Evolutionary conservation across 2,113 vertebrate species (phyloP).

Genomic region (Oncorhynchus clarkii): DNA sequence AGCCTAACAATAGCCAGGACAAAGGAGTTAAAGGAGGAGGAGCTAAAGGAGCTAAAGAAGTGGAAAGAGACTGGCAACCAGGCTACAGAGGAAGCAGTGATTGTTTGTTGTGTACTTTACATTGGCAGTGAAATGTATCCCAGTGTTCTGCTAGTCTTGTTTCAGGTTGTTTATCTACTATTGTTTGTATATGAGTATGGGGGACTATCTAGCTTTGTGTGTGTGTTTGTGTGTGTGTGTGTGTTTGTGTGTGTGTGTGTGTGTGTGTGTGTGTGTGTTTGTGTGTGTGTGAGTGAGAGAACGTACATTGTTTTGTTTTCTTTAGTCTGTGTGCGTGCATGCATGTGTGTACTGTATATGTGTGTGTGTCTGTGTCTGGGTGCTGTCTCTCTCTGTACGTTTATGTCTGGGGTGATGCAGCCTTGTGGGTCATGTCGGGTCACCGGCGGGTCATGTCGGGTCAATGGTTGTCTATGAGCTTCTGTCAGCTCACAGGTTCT

Average conservation of each 20-base stretch:
- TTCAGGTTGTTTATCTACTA: not conserved
- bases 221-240: not conserved
- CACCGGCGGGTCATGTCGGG: not conserved
- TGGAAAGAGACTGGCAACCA: too few relatives aligned
- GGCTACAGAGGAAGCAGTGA: too few relatives aligned
- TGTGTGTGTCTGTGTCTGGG: slow-evolving; percentile 1
- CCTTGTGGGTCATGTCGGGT: not conserved
- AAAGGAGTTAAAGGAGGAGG: too few relatives aligned
- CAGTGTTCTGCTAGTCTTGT: too few relatives aligned
- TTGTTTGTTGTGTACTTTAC: too few relatives aligned
- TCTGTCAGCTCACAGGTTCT: not conserved
- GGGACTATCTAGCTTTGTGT: not conserved
- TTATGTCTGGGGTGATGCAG: not conserved
- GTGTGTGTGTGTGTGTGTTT: not conserved
- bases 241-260: not conserved
- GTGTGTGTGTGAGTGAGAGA: not conserved
- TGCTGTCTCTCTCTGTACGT: not conserved
- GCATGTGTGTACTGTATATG: not conserved
- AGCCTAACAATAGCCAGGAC: too few relatives aligned
- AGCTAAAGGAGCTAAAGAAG: too few relatives aligned
- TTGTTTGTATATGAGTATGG: not conserved
- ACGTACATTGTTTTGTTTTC: slow-evolving; percentile 8
- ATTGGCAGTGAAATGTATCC: too few relatives aligned
- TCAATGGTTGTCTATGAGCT: not conserved
- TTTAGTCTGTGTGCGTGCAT: not conserved